These are phyloP conservation scores for Machimus rusticus DNA, from an alignment of 2,888 invertebrate species.

Conservation along the genomic window DNA sequence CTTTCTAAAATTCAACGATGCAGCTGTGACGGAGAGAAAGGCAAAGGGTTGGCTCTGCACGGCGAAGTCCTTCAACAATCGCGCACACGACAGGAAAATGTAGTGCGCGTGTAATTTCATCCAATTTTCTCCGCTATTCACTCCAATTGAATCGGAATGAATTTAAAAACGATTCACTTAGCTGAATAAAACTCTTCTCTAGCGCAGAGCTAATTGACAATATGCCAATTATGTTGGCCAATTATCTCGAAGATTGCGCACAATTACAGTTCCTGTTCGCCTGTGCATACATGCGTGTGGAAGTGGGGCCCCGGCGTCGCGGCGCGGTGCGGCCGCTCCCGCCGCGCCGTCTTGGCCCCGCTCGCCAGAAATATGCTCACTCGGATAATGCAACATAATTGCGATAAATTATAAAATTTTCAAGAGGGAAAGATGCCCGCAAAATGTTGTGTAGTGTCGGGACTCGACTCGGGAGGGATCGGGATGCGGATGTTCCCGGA, in stretches of 20 bases:
- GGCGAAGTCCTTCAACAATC: background rate
- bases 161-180: constrained; percentile 44
- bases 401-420: constrained; percentile 45
- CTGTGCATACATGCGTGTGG: constrained; percentile 5
- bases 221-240: constrained; percentile 55
- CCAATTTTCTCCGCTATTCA: constrained; percentile 42
- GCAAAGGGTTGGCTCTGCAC: background rate
- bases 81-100: background rate
- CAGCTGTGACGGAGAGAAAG: background rate
- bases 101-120: constrained; percentile 41
- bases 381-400: constrained; percentile 47
- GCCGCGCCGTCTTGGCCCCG: background rate
- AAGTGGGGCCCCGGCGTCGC: background rate
- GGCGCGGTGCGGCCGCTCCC: background rate
- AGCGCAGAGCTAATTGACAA: constrained; percentile 52
- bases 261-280: constrained; percentile 46
- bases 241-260: constrained; percentile 53
- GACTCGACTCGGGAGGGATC: background rate
- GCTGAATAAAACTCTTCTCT: constrained; percentile 39
- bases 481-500: constrained; percentile 14
- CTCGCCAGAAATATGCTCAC: background rate
- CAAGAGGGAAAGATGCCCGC: constrained; percentile 20
- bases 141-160: constrained; percentile 40
- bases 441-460: constrained; percentile 31
- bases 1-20: background rate